Conservation (phyloP, 2,113 vertebrate species). For the Phylloscopus trochilus region DNA sequence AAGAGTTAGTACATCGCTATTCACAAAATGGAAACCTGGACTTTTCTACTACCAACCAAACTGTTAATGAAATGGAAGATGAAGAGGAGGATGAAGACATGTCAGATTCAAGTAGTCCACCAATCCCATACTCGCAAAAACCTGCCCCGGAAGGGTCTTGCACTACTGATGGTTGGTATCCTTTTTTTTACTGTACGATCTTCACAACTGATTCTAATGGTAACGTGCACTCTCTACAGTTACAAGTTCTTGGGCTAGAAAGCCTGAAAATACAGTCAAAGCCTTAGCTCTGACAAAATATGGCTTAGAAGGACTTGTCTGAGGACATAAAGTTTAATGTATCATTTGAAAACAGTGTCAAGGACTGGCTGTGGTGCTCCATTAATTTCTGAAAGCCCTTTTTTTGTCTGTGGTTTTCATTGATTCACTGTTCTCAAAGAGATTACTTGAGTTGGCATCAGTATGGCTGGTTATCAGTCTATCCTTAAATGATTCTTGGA, state of each 20-base stretch:
- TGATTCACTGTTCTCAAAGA: neutral
- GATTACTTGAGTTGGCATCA: neutral
- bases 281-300: neutral
- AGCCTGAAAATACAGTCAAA: neutral
- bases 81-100: conserved; percentile 94
- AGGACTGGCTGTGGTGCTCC: neutral
- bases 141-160: conserved; percentile 93
- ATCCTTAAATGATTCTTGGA: neutral
- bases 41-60: conserved; percentile 76
- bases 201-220: neutral
- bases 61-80: conserved; percentile 83
- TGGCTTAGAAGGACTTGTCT: fast-evolving
- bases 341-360: neutral
- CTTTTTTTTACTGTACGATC: neutral
- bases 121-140: conserved; percentile 90
- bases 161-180: conserved; percentile 87
- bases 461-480: neutral
- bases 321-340: neutral
- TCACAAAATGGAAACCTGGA: conserved; percentile 81
- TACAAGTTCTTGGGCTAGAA: neutral
- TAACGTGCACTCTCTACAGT: neutral
- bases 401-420: neutral
- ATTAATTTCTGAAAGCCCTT: neutral
- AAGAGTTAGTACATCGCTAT: conserved; percentile 79
- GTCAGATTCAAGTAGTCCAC: conserved; percentile 92